Base-by-base conservation (phyloP, 2,113 vertebrate species). In the Hemichromis elongatus region DNA sequence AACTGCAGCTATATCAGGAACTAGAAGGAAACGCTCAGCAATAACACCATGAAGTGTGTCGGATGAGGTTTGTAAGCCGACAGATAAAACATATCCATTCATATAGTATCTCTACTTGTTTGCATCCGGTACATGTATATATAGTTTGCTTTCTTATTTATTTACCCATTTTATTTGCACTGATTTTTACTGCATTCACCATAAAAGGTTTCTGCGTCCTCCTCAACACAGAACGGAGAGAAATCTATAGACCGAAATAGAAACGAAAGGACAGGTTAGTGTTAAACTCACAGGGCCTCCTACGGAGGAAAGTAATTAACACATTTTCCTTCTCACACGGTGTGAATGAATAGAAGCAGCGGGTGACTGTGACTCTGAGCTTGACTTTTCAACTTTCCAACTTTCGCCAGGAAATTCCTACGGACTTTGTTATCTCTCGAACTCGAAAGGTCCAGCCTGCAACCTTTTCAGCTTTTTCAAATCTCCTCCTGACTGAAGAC, bases 221-320 rank as follows among this genome's bases (percentile, higher is more conserved):
- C 18, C 30, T n/a, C 26, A 50, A 52, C 42, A 52, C 26, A 52
- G 26, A 75, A 30, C 0, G 4, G 21, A 70, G 66, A 45, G 40
- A 70, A 52, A 30, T 52, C 45, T 13, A 9, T 18, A 18, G 66
- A 73, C 40, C 13, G 1, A 24, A 2, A 3, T 11, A 42, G 3
- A 56, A 45, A 83, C 1, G 14, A 57, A 26, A 14, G 18, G 47
- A 68, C 4, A 3, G 2, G 45, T 52, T 50, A 30, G 37, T 35
- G 33, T 84, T 75, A 18, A 78, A 78, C 45, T 81, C 6, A 75
- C 50, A 30, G 4, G 54, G 40, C 28, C 63, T 82, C 82, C 79
- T 33, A 59, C 80, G 47, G 82, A 86, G 90, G 14, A 54, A 83
- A 83, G 79, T 85, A 77, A 92, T 92, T 86, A 90, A 90, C 85